Conservation (phyloP, 2,113 vertebrate species). For the Elephas maximus region DNA sequence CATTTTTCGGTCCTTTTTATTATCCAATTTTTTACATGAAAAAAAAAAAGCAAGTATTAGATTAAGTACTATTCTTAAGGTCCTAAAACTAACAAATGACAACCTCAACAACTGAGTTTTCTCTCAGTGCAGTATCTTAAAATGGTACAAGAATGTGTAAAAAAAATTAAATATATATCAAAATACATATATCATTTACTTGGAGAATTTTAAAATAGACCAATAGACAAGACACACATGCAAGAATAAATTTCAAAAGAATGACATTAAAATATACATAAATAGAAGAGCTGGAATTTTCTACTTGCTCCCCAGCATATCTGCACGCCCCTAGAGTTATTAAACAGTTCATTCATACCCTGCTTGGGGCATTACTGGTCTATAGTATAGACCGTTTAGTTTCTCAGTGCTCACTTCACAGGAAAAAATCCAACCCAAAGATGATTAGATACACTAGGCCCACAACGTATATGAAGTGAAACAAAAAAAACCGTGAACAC, state of each 20-base stretch:
- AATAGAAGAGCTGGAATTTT: neutral
- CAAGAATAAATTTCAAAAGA: neutral
- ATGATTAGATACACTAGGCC: neutral
- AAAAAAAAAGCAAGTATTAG: neutral
- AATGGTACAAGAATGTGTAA: neutral
- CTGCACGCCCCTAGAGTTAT: neutral
- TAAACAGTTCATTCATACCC: neutral
- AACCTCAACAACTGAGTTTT: neutral
- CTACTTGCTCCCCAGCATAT: neutral
- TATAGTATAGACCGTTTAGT: neutral
- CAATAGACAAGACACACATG: neutral
- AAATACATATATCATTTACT: neutral
- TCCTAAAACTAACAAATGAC: neutral
- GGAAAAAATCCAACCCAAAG: neutral
- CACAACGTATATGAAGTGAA: neutral
- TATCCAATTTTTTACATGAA: neutral
- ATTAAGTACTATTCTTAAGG: neutral
- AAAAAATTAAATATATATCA: neutral
- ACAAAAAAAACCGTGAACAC: neutral
- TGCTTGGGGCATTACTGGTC: conserved; percentile 1
- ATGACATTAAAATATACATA: neutral
- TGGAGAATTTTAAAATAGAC: neutral
- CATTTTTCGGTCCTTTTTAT: neutral
- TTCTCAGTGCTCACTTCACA: neutral
- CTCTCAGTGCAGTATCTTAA: neutral